Percentiles rank a stretch among this genome's conserved stretches.
Conservation (phyloP, 2,113 vertebrate genomes). For the Pomatostomus ruficeps region DNA sequence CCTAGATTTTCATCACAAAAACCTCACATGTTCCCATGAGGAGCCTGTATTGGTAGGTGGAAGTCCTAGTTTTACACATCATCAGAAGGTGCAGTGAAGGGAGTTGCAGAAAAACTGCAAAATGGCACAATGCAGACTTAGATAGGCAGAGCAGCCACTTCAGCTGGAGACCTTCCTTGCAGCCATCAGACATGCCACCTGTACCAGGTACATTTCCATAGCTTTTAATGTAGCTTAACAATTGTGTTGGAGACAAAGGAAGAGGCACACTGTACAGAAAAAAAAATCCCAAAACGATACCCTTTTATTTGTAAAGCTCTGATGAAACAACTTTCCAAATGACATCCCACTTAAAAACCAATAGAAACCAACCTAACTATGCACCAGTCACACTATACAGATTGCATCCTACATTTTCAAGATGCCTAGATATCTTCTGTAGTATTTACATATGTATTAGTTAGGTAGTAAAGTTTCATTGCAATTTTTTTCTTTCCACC, state of each 20-base stretch:
- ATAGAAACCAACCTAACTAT: conserved; percentile 75
- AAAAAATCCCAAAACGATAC: conserved; percentile 65
- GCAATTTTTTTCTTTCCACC: conserved; percentile 66
- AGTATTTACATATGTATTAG: conserved; percentile 78
- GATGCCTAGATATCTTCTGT: conserved; percentile 66
- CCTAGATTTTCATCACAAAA: neutral
- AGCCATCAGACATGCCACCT: neutral
- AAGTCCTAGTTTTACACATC: neutral
- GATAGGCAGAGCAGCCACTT: neutral
- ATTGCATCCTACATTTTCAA: conserved; percentile 67
- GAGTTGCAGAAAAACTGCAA: neutral
- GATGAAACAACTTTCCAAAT: conserved; percentile 76
- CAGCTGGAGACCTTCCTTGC: neutral
- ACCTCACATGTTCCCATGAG: fast-evolving
- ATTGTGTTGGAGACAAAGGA: conserved; percentile 15
- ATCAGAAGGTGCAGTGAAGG: neutral
- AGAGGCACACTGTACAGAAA: conserved; percentile 52
- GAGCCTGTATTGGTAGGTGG: neutral
- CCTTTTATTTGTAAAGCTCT: conserved; percentile 83
- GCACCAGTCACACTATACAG: conserved; percentile 72
- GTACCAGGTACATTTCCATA: neutral
- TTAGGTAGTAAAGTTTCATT: conserved; percentile 82
- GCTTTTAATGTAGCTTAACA: neutral
- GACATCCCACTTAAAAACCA: conserved; percentile 73
- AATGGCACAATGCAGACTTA: neutral